Base-by-base conservation (phyloP, 2,113 vertebrate species). In the Melanocharis versteri region DNA sequence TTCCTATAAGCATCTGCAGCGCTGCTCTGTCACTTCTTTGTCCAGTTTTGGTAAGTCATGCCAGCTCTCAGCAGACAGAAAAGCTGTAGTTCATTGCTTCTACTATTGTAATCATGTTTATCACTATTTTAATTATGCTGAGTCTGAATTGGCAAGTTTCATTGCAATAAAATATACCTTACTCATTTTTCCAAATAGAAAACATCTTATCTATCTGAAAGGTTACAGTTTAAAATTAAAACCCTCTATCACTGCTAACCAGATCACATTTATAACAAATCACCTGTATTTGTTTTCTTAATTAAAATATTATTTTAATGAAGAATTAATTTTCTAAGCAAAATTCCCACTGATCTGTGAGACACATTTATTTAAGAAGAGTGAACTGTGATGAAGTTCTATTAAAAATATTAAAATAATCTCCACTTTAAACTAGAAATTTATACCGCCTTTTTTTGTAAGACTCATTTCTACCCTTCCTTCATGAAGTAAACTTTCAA, bases 121-220 rank as follows among this genome's bases (percentile, higher is more conserved):
- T 96, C 87, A 89, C 75, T 96, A 89, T 96, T 97, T 97, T 97
- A 97, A 97, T 97, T 97, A 97, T 92, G 80, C 10, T 40, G 89
- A 96, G 97, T 89, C 95, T 97, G 97, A 98, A 97, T 81, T 98
- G 96, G 91, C 87, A 96, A 96, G 42, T 90, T 92, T 94, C 84
- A 95, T 20, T 94, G 76, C 88, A 97, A 96, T 69, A 96, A 96
- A 92, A 97, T 81, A 96, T 75, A 97, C 11, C 44, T 77, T 95
- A 87, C 45, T 94, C 24, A 39, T 65, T 96, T 96, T 94, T 79
- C 35, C 28, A 81, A 82, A 91, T 15, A 90, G 73, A 90, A 56
- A 96, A 45, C 21, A 79, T 81, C 57, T 91, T 94, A 83, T 51
- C 89, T 90, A 71, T 91, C 82, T 91, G 86, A 30, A 88, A 94